Evolutionary conservation across 2,888 invertebrate genomes (phyloP), one percentile per base, ranked within the genome.

Genomic region (Proisotoma minuta): DNA sequence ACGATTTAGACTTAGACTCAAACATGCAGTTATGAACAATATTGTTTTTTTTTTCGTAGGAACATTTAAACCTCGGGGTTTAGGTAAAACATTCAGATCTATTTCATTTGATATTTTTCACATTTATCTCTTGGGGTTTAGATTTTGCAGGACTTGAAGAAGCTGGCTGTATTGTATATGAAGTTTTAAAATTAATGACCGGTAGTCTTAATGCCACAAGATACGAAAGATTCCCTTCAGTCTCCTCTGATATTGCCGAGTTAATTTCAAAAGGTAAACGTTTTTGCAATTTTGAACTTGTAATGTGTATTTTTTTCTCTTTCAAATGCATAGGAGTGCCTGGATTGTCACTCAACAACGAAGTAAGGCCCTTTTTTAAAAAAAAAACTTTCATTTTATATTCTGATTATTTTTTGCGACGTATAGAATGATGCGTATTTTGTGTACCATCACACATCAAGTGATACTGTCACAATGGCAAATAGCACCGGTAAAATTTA

Each of bases 391-490:
- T n/a, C n/a, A n/a, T n/a, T n/a, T n/a, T n/a, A n/a, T n/a, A n/a
- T n/a, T n/a, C n/a, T n/a, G n/a, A n/a, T n/a, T n/a, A n/a, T n/a
- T n/a, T n/a, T n/a, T n/a, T n/a, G n/a, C n/a, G n/a, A n/a, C n/a
- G n/a, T n/a, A n/a, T n/a, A 81, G 58, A 86, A 87, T 75, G 84
- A 85, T 23, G 82, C 81, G 69, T 92, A 92, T 77, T 86, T 86
- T 74, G 83, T 84, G 80, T 89, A 63, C 40, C 66, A 66, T 57
- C 66, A 66, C 28, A 63, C 66, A 1, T 83, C 85, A 70, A 91
- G 86, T 1, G 91, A 92, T 75, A 87, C 85, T 0, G 87, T 91
- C 85, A 82, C 85, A 60, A 85, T 89, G 1, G 84, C 88, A 75
- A 81, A 85, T 78, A 81, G 87, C 0, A 80, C 81, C 22, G n/a